Percentiles rank a stretch among this genome's conserved stretches.
These are phyloP conservation scores for Penaeus chinensis DNA, from an alignment of 1,140 invertebrate genomes.

Conservation along the genomic window DNA sequence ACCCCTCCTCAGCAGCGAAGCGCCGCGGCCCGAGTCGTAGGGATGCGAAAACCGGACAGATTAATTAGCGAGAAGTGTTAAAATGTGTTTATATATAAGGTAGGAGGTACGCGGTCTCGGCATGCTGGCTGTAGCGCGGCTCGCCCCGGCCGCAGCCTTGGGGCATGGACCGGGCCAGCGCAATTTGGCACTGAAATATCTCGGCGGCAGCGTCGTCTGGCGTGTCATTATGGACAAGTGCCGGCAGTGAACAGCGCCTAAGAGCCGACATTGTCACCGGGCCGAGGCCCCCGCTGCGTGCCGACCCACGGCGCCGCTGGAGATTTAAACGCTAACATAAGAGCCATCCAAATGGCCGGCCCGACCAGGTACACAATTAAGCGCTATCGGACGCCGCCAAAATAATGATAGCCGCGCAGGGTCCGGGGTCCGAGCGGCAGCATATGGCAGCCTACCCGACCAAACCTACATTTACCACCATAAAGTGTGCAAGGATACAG, in stretches of 20 bases:
- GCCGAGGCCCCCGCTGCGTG: neutral
- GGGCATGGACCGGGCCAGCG: slow-evolving; percentile 26
- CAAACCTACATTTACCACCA: too few relatives aligned
- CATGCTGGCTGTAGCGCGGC: slow-evolving; percentile 18
- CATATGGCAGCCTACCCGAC: slow-evolving; percentile 31
- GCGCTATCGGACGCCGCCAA: slow-evolving; percentile 38
- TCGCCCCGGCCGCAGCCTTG: slow-evolving; percentile 37
- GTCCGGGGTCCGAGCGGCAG: slow-evolving; percentile 5
- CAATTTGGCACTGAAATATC: slow-evolving; percentile 48
- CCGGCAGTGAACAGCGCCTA: too few relatives aligned
- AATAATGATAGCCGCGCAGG: slow-evolving; percentile 42
- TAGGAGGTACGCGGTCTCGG: slow-evolving; percentile 29
- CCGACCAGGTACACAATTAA: slow-evolving; percentile 46
- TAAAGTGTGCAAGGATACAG: too few relatives aligned
- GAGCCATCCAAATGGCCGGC: slow-evolving; percentile 36
- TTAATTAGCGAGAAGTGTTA: neutral
- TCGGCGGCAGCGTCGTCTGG: slow-evolving; percentile 8
- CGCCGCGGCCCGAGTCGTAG: neutral
- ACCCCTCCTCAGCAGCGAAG: too few relatives aligned
- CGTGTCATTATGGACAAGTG: too few relatives aligned
- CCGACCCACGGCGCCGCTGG: neutral
- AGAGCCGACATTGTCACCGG: too few relatives aligned
- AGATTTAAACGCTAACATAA: slow-evolving; percentile 57
- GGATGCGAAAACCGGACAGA: neutral
- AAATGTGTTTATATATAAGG: slow-evolving; percentile 19